A percentile compares a stretch with the other conserved stretches of the same genome.
These are phyloP conservation scores for Mellilla xanthometata DNA, from an alignment of 2,888 invertebrate genomes.

Conservation along the genomic window DNA sequence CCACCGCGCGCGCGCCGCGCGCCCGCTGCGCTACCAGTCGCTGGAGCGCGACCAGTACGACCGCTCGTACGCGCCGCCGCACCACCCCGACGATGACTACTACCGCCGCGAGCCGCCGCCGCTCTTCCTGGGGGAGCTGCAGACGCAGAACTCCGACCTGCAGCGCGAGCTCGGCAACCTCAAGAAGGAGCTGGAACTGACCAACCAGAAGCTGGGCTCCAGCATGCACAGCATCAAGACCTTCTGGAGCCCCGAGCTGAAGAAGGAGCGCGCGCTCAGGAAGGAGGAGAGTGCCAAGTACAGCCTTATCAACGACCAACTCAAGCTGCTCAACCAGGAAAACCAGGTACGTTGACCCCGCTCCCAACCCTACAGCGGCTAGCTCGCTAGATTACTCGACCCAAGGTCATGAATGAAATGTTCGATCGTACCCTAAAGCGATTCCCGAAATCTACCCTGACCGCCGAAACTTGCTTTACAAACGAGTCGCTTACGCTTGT, in stretches of 20 bases:
- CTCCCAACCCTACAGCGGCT: background rate
- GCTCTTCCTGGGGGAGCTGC: slow-evolving; percentile 92
- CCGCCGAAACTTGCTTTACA: background rate
- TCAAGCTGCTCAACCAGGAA: slow-evolving; percentile 97
- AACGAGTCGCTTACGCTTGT: background rate
- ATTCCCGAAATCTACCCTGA: background rate
- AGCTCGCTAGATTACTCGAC: background rate
- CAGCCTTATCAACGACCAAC: slow-evolving; percentile 97
- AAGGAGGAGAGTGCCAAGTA: slow-evolving; percentile 99
- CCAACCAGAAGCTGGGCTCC: slow-evolving; percentile 98
- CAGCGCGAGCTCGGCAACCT: slow-evolving; percentile 94
- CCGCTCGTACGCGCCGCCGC: slow-evolving; percentile 94
- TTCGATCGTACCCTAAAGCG: too few species aligned
- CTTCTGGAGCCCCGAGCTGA: slow-evolving; percentile 99
- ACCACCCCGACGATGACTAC: slow-evolving; percentile 83
- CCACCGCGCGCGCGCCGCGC: slow-evolving; percentile 91
- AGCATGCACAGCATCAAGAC: slow-evolving; percentile 99
- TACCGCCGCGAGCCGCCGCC: slow-evolving; percentile 83
- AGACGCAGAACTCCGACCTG: slow-evolving; percentile 96
- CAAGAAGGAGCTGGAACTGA: slow-evolving; percentile 96
- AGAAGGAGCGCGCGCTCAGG: slow-evolving; percentile 97
- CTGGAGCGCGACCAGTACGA: slow-evolving; percentile 89
- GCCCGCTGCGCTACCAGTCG: slow-evolving; percentile 89
- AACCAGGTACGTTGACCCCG: slow-evolving; percentile 89
- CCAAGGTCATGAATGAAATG: too few species aligned